Conservation (phyloP, 1,140 invertebrate species). For the Pogonus chalceus region DNA sequence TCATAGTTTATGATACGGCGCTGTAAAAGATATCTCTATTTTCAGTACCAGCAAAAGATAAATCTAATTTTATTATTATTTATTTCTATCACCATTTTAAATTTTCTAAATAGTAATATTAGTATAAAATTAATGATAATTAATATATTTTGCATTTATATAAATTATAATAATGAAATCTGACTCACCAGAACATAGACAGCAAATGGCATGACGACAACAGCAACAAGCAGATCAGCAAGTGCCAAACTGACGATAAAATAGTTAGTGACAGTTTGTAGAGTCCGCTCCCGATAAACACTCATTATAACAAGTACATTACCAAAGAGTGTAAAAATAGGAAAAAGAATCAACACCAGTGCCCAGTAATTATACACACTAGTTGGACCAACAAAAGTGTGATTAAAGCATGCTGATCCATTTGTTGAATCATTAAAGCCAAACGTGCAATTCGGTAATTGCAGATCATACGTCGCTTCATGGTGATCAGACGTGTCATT, state of each 20-base stretch:
- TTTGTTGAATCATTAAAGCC: conserved; percentile 23
- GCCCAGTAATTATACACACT: conserved; percentile 31
- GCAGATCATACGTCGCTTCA: conserved; percentile 16
- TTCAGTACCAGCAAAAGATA: no score
- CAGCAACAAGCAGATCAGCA: conserved; percentile 93
- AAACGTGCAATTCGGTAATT: conserved; percentile 24
- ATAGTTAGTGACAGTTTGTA: conserved; percentile 95
- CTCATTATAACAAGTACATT: conserved; percentile 94
- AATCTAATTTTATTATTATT: no score
- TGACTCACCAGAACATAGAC: conserved; percentile 89
- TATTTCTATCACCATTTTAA: no score
- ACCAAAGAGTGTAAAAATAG: conserved; percentile 89
- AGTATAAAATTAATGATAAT: no score
- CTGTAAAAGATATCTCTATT: no score
- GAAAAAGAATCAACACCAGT: conserved; percentile 71
- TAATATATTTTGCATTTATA: no score
- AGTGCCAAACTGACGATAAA: conserved; percentile 96
- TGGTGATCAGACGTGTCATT: conserved; percentile 18
- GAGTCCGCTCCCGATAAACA: conserved; percentile 78
- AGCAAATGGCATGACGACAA: conserved; percentile 97
- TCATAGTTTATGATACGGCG: no score
- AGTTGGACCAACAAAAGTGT: neutral
- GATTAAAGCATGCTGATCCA: conserved; percentile 17
- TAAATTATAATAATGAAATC: no score
- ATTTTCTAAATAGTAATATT: no score